Conservation (phyloP, 2,888 invertebrate species). For the Aspidiotus destructor region DNA sequence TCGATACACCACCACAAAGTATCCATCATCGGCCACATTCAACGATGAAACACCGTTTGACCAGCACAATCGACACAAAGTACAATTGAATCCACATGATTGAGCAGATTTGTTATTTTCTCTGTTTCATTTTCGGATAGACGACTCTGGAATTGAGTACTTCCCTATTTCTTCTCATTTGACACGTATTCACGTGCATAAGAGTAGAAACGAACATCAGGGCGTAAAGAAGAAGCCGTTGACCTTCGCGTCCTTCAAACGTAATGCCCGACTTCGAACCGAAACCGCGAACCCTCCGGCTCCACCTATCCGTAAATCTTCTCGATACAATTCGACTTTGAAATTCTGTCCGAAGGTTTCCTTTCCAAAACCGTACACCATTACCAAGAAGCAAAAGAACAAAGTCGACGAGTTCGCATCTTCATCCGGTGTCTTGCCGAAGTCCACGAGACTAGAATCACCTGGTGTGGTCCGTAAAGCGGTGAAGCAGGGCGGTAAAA, state of each 20-base stretch:
- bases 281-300: constrained; percentile 52
- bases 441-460: constrained; percentile 14
- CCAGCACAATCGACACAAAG: constrained; percentile 6
- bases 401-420: not conserved
- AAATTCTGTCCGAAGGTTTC: constrained; percentile 39
- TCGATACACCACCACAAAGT: too few relatives aligned
- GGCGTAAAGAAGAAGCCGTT: constrained; percentile 48
- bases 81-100: constrained; percentile 11
- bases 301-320: constrained; percentile 65
- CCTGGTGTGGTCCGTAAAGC: constrained; percentile 42
- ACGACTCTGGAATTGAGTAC: constrained; percentile 64
- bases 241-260: constrained; percentile 53
- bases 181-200: constrained; percentile 68
- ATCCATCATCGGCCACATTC: too few relatives aligned
- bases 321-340: constrained; percentile 60
- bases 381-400: constrained; percentile 12
- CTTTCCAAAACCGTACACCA: constrained; percentile 24
- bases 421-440: not conserved
- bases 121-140: constrained; percentile 40
- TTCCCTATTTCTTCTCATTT: constrained; percentile 70
- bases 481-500: constrained; percentile 34
- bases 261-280: constrained; percentile 43
- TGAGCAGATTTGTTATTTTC: not conserved
- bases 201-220: constrained; percentile 44
- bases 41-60: not conserved